These are phyloP conservation scores for Lamprologus ornatipinnis DNA, from an alignment of 2,113 vertebrate species.

Conservation along the genomic window DNA sequence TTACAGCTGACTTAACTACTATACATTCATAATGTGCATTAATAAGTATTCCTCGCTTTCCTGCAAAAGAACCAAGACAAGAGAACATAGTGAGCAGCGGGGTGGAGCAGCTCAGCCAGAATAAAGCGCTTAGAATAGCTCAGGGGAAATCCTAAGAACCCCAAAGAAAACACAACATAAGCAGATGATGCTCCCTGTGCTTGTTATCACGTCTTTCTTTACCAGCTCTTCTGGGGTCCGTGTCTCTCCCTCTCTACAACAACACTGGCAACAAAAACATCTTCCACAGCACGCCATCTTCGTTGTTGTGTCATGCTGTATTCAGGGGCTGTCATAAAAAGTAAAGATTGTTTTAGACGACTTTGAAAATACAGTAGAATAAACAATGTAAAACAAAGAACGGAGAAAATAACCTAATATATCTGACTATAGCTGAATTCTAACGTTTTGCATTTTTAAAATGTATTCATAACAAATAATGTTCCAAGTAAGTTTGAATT, in stretches of 20 bases:
- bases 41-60: neutral
- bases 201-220: neutral
- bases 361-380: neutral
- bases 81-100: neutral
- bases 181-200: rapidly evolving
- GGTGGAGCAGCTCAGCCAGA: neutral
- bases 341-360: neutral
- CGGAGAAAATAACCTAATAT: no score
- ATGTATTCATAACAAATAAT: neutral
- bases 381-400: neutral
- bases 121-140: neutral
- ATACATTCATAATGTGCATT: neutral
- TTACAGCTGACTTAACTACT: neutral
- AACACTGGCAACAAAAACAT: conserved; percentile 55
- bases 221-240: conserved; percentile 64
- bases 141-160: no score
- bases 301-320: conserved; percentile 23
- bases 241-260: conserved; percentile 46
- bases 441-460: neutral
- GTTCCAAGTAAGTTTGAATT: neutral
- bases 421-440: neutral
- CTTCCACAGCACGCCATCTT: conserved; percentile 64
- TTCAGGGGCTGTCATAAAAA: neutral
- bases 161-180: neutral
- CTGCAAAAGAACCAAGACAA: neutral